Base-by-base conservation (phyloP, 2,888 invertebrate genomes). In the Phasia obesa region DNA sequence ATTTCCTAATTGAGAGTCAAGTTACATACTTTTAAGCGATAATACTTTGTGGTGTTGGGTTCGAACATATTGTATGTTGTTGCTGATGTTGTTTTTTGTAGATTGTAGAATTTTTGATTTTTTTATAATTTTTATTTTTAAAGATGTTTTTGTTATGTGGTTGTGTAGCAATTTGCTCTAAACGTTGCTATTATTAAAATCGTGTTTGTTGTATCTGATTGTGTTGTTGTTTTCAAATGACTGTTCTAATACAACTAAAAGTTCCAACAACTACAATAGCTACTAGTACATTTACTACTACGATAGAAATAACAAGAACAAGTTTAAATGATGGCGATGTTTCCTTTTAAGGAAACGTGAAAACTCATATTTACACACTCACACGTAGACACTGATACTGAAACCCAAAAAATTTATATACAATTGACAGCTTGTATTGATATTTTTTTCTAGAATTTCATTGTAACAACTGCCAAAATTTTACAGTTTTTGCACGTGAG, bases 381-480 rank as follows among this genome's bases (percentile, higher is more conserved):
- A 59, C 27, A 35, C 13, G 47, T 4, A 38, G 17, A 57, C 17
- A 44, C 17, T 57, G 25, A 57, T 15, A 59, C 4, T 21, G 15
- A 38, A 27, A 11, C 11, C 1, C 11, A 35, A 51, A 76, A 59
- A 59, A 42, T 60, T 51, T 59, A 49, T 55, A 74, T 49, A 82
- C 78, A 82, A 78, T 82, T 82, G 82, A 82, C 78, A 77, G 82
- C 82, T 78, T 78, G 82, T 82, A 82, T 78, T 74, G 82, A 78
- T 82, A 82, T 78, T 77, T 64, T 75, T 74, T 49, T n/a, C 62
- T 78, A 57, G 60, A 67, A 51, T 78, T 82, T 78, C 74, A 70
- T 82, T 82, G 78, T 74, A 82, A 82, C 74, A 74, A 82, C 82
- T 82, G 82, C 78, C 82, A 82, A 77, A 78, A 82, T 82, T 82